A percentile compares a stretch with the other conserved stretches of the same genome.
Evolutionary conservation across 2,888 invertebrate genomes (phyloP).

Genomic region (Conistra vaccinii): DNA sequence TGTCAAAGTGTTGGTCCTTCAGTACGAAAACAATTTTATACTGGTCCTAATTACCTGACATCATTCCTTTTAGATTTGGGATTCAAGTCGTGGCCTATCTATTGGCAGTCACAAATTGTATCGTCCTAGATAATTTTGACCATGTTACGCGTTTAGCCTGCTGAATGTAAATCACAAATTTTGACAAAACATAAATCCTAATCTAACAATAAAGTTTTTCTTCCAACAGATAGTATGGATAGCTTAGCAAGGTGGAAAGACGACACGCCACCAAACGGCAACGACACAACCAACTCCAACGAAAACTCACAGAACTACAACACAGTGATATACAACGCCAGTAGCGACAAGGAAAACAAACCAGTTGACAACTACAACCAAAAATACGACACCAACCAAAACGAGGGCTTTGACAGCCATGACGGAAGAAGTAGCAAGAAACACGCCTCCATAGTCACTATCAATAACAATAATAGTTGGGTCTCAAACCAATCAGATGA

Average conservation of each 20-base stretch:
- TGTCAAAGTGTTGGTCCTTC: not conserved
- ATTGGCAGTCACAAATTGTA: not conserved
- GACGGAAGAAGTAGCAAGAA: constrained; percentile 82
- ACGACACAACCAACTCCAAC: constrained; percentile 86
- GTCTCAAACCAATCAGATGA: constrained; percentile 89
- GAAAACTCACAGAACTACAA: constrained; percentile 86
- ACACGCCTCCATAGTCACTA: constrained; percentile 88
- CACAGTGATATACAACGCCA: constrained; percentile 88
- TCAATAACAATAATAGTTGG: constrained; percentile 89
- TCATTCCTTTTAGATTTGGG: not conserved
- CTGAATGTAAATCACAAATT: not conserved
- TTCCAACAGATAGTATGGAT: constrained; percentile 88
- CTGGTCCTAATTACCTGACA: not conserved
- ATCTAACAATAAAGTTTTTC: not conserved
- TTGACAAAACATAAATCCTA: not conserved
- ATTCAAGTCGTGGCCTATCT: not conserved
- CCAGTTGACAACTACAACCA: constrained; percentile 73
- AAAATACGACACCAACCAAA: constrained; percentile 74
- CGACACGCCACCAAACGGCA: constrained; percentile 89
- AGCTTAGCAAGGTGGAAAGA: constrained; percentile 90
- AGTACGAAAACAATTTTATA: not conserved
- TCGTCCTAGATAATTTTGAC: too few relatives aligned
- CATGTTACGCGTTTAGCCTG: too few relatives aligned
- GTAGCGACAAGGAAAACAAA: constrained; percentile 85
- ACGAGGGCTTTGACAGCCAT: constrained; percentile 78